A percentile compares a stretch with the other conserved stretches of the same genome.
phyloP scores from a whole-genome alignment of 1,140 invertebrate genomes.

The Drosophila kurseongensis region DNA sequence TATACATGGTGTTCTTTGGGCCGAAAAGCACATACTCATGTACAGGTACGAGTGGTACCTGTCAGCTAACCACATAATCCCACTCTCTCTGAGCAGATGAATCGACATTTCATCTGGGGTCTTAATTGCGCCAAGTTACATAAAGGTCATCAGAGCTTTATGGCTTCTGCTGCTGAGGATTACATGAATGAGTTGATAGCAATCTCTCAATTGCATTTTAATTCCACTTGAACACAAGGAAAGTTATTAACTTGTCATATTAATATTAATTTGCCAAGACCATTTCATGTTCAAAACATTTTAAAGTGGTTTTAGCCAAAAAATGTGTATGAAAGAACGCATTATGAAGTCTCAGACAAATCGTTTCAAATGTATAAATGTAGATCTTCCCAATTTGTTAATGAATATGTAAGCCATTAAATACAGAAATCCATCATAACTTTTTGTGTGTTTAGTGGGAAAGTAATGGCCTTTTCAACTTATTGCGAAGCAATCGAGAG shows the following conservation, averaged over 20 bases:
- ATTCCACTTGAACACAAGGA: constrained; percentile 2
- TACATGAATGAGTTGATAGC: constrained; percentile 6
- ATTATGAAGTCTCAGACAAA: too few relatives aligned
- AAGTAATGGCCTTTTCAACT: constrained; percentile 3
- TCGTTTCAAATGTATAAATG: too few relatives aligned
- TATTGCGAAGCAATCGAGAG: neutral
- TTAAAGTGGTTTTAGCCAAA: too few relatives aligned
- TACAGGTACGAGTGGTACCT: constrained; percentile 12
- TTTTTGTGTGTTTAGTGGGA: neutral
- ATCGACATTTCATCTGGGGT: constrained; percentile 16
- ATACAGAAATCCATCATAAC: neutral
- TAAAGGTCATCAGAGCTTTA: constrained; percentile 33
- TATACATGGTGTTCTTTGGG: constrained; percentile 17
- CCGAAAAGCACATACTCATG: constrained; percentile 31
- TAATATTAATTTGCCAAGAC: constrained; percentile 1
- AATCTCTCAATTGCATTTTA: neutral
- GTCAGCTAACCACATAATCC: constrained; percentile 14
- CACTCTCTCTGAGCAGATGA: constrained; percentile 18
- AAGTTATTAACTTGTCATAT: constrained; percentile 26
- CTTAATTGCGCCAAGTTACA: constrained; percentile 31
- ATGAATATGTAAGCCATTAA: too few relatives aligned
- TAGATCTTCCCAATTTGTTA: too few relatives aligned
- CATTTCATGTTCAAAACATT: neutral
- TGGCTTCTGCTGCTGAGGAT: constrained; percentile 1
- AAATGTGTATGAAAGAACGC: too few relatives aligned